Evolutionary conservation across 2,888 invertebrate species (phyloP), one percentile per base, ranked within the genome.

Genomic region (Acronicta psi): DNA sequence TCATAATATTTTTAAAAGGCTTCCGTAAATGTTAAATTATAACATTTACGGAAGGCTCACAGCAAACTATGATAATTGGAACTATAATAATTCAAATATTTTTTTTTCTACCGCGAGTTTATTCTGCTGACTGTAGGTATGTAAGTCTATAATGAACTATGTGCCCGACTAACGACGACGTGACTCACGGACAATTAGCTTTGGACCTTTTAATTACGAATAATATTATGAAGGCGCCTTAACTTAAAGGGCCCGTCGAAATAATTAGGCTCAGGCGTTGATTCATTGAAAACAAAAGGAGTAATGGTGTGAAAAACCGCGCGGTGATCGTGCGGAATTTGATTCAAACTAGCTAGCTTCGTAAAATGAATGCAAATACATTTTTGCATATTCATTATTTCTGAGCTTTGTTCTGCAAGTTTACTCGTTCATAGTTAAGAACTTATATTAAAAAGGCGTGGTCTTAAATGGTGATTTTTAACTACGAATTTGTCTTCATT

Each of bases 111-210:
- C 13, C 4, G 20, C 10, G 6, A 34, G 49, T n/a, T 46, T 16
- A n/a, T 61, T 61, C 18, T 61, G 46, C 43, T 13, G 31, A 38
- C 62, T 47, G 36, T 68, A 40, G 9, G 5, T 17, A 40, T 25
- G 7, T 47, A 43, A 37, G 10, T 59, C 58, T 72, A 78, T 85
- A 85, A 86, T 86, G 84, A 89, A 88, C 87, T 88, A 87, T 84
- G 76, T 29, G 43, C 59, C 69, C 73, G 64, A 73, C 77, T 83
- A 87, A 86, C 80, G 87, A 86, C 78, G 81, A 78, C 82, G 80
- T 79, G 83, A 71, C 79, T 87, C 80, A 90, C 87, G 87, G 87
- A 85, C 88, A 91, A 92, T 93, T 93, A 91, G 83, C 85, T 85
- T 71, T 69, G 82, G 82, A 77, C 84, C 87, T 86, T 90, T 87